Evolutionary conservation across 2,113 vertebrate genomes (phyloP), one percentile per base, ranked within the genome.

Genomic region (Phocoena sinus): DNA sequence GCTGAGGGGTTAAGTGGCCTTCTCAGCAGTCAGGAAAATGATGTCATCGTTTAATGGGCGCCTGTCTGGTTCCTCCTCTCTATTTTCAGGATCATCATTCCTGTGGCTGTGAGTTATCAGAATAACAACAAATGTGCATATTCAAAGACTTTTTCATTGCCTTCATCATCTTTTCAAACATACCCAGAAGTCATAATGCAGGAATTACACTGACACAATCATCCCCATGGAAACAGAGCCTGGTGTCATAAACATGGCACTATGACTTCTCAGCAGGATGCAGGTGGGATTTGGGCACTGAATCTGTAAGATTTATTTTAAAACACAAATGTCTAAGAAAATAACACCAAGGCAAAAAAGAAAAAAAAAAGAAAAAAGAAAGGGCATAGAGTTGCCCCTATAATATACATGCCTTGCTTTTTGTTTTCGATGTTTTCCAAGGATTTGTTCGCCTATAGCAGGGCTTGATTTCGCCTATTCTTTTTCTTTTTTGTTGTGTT

Each of bases 151-250:
- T 95, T 92, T 92, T 89, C 96, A 88, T 67, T 96, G 90, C 96
- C 92, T 90, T 96, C 74, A 60, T 76, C 94, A 58, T 96, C 82
- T 95, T 97, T 83, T 56, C 79, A 90, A 91, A 94, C 28, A 60
- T 73, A 89, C 94, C 94, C 96, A 86, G 93, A 93, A 97, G 97
- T 97, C 95, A 74, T 88, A 92, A 85, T 71, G 90, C 96, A 92
- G 58, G 94, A 89, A 92, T 97, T 91, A 91, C 76, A 47, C 1
- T 85, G 96, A 97, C 90, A 96, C 70, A 63, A 58, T 44, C 92
- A 65, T 98, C 80, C 95, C 98, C 97, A 97, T 96, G 97, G 98
- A 97, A 97, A 98, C 97, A 82, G 96, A 96, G 92, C 74, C 31
- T 65, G 68, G 96, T 92, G 92, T 96, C 83, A 96, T 96, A 93